phyloP scores from a whole-genome alignment of 2,797 vertebrate genomes.

The Labeo calbasu region DNA sequence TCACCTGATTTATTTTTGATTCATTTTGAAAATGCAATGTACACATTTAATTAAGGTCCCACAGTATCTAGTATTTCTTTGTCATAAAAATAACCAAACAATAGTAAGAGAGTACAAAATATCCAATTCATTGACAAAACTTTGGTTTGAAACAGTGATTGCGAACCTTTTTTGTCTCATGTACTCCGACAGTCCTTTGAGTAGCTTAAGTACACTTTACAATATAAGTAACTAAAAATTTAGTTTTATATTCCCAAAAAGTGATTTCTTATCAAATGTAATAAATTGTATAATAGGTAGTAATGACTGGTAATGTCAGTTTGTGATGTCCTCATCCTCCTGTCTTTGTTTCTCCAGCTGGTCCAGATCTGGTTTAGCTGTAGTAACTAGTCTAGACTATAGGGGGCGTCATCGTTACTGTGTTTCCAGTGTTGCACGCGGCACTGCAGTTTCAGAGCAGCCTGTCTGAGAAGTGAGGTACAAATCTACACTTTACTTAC shows the following conservation, averaged over 20 bases:
- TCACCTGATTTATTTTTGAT: neutral
- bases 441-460: conserved; percentile 74
- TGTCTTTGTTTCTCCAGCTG: neutral
- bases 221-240: neutral
- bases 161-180: neutral
- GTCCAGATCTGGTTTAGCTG: conserved; percentile 28
- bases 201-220: neutral
- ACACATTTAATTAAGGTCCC: neutral
- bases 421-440: conserved; percentile 75
- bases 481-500: conserved; percentile 21
- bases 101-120: too few species aligned
- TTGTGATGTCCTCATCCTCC: conserved; percentile 32
- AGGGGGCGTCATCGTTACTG: conserved; percentile 71
- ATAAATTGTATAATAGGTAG: neutral
- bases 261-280: neutral
- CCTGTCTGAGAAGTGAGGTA: conserved; percentile 70
- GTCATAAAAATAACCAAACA: neutral
- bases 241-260: neutral
- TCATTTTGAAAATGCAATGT: neutral
- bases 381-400: conserved; percentile 48
- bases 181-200: neutral
- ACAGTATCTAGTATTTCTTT: neutral
- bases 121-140: neutral
- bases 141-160: neutral
- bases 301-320: neutral